These are phyloP conservation scores for Buceros bicornis DNA, from an alignment of 2,797 vertebrate species.

Conservation along the genomic window DNA sequence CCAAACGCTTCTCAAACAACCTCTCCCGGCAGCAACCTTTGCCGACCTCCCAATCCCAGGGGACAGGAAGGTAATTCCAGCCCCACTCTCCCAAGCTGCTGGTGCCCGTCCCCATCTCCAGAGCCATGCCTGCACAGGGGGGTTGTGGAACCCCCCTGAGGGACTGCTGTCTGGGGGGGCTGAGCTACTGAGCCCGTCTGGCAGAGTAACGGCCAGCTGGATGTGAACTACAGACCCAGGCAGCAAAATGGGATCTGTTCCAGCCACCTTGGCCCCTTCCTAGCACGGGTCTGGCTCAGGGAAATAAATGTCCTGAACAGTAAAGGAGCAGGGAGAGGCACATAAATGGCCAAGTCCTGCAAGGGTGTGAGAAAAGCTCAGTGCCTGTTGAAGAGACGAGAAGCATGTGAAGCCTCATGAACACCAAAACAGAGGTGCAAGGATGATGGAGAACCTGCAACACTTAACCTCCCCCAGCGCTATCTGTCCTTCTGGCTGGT, in stretches of 20 bases:
- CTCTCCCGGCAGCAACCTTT: neutral
- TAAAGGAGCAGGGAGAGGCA: neutral
- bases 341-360: neutral
- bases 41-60: neutral
- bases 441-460: neutral
- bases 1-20: neutral
- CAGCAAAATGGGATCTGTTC: neutral
- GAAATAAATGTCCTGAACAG: neutral
- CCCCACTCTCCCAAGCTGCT: neutral
- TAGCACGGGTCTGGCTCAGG: neutral
- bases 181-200: rapidly evolving
- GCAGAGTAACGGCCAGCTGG: neutral
- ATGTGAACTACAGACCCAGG: neutral
- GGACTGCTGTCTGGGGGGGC: neutral
- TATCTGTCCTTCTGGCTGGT: neutral
- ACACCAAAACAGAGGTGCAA: neutral
- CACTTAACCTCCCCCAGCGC: neutral
- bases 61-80: neutral
- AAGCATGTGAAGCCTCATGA: neutral
- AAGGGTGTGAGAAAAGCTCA: rapidly evolving
- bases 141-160: neutral
- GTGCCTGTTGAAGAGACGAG: neutral
- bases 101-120: neutral
- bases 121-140: neutral
- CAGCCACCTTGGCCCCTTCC: neutral